Evolutionary conservation across 2,797 vertebrate genomes (phyloP).

Genomic region (Bradypodion ventrale): DNA sequence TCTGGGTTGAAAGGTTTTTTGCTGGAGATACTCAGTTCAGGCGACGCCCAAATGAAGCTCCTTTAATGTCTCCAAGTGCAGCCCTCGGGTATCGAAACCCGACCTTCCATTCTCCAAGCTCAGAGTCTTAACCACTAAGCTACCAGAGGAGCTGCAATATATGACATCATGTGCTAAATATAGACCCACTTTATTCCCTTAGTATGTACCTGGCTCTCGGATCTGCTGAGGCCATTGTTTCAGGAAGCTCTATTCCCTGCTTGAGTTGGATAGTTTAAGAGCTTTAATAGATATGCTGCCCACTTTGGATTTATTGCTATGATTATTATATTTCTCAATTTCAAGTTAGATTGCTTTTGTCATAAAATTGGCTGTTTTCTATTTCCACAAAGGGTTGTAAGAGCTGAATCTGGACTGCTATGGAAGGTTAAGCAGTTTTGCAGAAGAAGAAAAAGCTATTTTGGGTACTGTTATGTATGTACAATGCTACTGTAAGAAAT

Average conservation of each 20-base stretch:
- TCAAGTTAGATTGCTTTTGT: constrained; percentile 8
- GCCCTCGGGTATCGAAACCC: too few species aligned
- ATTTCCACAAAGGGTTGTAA: neutral
- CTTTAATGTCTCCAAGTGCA: too few species aligned
- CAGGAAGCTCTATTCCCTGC: neutral
- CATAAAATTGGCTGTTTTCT: constrained; percentile 17
- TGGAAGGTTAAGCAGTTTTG: neutral
- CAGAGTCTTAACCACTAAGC: too few species aligned
- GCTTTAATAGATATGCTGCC: constrained; percentile 35
- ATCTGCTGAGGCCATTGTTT: neutral
- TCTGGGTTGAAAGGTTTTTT: too few species aligned
- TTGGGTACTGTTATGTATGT: too few species aligned
- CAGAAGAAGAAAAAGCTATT: too few species aligned
- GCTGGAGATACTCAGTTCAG: too few species aligned
- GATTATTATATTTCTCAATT: constrained; percentile 25
- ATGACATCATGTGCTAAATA: constrained; percentile 9
- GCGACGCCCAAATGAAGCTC: too few species aligned
- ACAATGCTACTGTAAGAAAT: too few species aligned
- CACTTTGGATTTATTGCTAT: constrained; percentile 15
- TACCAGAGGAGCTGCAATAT: too few species aligned
- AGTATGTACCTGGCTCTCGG: neutral
- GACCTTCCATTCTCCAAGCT: too few species aligned
- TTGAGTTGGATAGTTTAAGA: constrained; percentile 16
- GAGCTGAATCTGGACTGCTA: neutral
- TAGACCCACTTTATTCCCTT: constrained; percentile 1